Percentiles rank a stretch among this genome's conserved stretches.
Conservation (phyloP, 2,797 vertebrate genomes). For the Geotrypetes seraphini region DNA sequence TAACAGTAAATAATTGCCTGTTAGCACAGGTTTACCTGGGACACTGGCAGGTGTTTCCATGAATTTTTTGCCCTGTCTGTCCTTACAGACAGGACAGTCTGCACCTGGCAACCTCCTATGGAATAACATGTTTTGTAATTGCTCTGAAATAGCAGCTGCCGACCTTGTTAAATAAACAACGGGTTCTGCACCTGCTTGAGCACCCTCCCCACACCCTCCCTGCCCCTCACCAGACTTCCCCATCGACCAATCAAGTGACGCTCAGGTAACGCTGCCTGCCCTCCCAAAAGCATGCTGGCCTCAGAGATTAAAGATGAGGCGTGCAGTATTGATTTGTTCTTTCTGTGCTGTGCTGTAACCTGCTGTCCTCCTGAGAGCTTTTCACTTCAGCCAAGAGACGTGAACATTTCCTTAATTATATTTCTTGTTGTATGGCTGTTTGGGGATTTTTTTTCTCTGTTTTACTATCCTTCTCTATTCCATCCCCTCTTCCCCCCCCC, state of each 20-base stretch:
- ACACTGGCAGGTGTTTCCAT: slow-evolving; percentile 49
- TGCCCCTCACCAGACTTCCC: slow-evolving; percentile 13
- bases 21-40: slow-evolving; percentile 32
- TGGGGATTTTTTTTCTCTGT: slow-evolving; percentile 9
- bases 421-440: slow-evolving; percentile 6
- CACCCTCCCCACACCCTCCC: slow-evolving; percentile 3
- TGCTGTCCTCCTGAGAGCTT: background rate
- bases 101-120: slow-evolving; percentile 51
- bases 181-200: slow-evolving; percentile 43
- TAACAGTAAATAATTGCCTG: slow-evolving; percentile 33
- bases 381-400: background rate
- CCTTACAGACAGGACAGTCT: slow-evolving; percentile 23
- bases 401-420: slow-evolving; percentile 19
- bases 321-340: background rate
- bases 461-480: too few species aligned
- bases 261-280: slow-evolving; percentile 2
- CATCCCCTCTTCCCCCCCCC: background rate
- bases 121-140: slow-evolving; percentile 40
- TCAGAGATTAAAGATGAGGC: background rate
- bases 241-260: slow-evolving; percentile 2
- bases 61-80: slow-evolving; percentile 40
- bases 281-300: background rate
- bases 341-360: background rate
- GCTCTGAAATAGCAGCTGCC: slow-evolving; percentile 17
- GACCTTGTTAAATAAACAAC: slow-evolving; percentile 48